Base-by-base conservation (phyloP, 1,140 invertebrate genomes). In the Drosophila carrolli region DNA sequence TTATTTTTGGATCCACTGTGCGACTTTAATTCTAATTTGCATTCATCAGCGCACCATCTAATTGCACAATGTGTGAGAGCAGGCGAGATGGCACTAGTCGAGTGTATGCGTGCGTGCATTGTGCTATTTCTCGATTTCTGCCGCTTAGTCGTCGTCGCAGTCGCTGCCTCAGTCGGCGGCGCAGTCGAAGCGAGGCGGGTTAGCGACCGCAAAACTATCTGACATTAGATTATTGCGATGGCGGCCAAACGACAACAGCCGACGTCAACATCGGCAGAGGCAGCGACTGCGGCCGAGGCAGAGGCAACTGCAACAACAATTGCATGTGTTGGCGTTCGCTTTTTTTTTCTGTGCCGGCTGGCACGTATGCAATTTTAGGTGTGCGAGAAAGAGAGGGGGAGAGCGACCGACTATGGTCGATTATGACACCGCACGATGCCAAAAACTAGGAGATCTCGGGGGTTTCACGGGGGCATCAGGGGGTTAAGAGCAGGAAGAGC, bases 171-270 rank as follows among this genome's bases (percentile, higher is more conserved):
- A n/a, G 47, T 55, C 29, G 62, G 46, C 41, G 55, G 44, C 60
- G 32, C 60, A 53, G 70, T 48, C 43, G 66, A 66, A 71, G 65
- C 66, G 65, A 75, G 76, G 79, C 73, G 90, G 91, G 91, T 92
- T 90, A 92, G 90, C 91, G 91, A 91, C 91, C 91, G 90, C 90
- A 92, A 91, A 91, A 92, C 90, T 92, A 92, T 92, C 91, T 92
- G 91, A 92, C 91, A 92, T 92, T 92, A 92, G 91, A 92, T 92
- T 92, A 92, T 91, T 92, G 88, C 78, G 90, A 91, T 91, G 90
- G 90, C 91, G 91, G 91, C 91, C 91, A 91, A 91, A 91, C 90
- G 90, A 91, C 90, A 91, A 91, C 90, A 91, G 90, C 90, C 90
- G 90, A 83, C 78, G 90, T 74, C 75, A 72, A 38, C 73, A 41